A percentile compares a stretch with the other conserved stretches of the same genome.
phyloP scores from a whole-genome alignment of 2,113 vertebrate genomes.

The Clinocottus analis region DNA sequence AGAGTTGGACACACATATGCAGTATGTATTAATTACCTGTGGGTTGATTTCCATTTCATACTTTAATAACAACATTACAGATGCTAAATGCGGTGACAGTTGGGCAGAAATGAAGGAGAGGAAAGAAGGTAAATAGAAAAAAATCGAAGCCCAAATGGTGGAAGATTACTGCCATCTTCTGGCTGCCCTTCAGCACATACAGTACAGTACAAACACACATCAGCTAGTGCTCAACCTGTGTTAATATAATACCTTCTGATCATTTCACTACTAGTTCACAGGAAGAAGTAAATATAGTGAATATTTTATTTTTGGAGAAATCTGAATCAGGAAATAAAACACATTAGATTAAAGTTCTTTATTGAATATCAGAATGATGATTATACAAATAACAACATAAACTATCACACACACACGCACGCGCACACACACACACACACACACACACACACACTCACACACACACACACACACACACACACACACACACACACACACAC shows the following conservation, averaged over 20 bases:
- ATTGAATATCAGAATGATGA: background rate
- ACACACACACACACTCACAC: too few species aligned
- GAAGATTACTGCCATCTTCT: constrained; percentile 81
- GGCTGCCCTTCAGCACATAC: constrained; percentile 40
- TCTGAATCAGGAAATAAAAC: background rate
- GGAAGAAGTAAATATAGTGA: background rate
- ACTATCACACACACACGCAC: background rate
- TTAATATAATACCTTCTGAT: background rate
- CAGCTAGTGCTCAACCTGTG: background rate
- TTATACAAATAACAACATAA: background rate
- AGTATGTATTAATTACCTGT: constrained; percentile 3
- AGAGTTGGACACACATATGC: background rate
- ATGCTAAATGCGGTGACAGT: background rate
- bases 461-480: too few species aligned
- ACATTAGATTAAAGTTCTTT: background rate
- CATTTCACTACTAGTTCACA: background rate
- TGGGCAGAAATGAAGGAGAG: background rate
- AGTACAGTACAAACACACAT: background rate
- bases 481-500: too few species aligned
- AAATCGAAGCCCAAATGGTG: constrained; percentile 19
- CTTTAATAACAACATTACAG: constrained; percentile 21
- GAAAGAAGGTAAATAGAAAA: background rate
- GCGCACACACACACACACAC: too few species aligned
- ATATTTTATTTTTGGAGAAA: background rate
- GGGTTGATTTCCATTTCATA: background rate